phyloP scores from a whole-genome alignment of 2,888 invertebrate species.

The Lottia scabra region DNA sequence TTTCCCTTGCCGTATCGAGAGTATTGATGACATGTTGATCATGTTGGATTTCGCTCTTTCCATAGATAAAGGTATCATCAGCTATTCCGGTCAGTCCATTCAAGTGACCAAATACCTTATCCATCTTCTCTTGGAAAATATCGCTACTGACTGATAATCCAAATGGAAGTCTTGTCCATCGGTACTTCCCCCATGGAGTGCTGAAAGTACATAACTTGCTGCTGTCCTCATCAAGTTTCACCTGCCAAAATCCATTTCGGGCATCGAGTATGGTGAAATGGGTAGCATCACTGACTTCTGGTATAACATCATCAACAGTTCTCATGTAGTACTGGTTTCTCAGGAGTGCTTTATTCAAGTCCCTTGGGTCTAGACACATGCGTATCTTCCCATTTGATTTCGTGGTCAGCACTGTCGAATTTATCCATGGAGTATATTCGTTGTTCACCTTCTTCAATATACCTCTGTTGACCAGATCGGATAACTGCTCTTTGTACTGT shows the following conservation, averaged over 20 bases:
- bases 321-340: slow-evolving; percentile 7
- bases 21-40: slow-evolving; percentile 16
- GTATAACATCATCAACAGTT: slow-evolving; percentile 26
- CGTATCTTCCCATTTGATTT: slow-evolving; percentile 10
- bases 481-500: not conserved
- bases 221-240: slow-evolving; percentile 31
- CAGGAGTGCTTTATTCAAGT: slow-evolving; percentile 20
- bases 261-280: slow-evolving; percentile 26
- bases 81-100: slow-evolving; percentile 22
- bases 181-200: slow-evolving; percentile 33
- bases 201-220: slow-evolving; percentile 34
- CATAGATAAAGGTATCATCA: slow-evolving; percentile 28
- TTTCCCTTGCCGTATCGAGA: slow-evolving; percentile 17
- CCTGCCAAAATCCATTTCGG: slow-evolving; percentile 35
- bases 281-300: slow-evolving; percentile 18
- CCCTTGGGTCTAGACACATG: slow-evolving; percentile 28
- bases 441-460: not conserved
- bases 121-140: slow-evolving; percentile 24
- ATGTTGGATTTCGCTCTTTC: slow-evolving; percentile 15
- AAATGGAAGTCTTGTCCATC: slow-evolving; percentile 32
- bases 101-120: slow-evolving; percentile 22
- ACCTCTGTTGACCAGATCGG: not conserved
- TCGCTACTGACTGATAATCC: slow-evolving; percentile 29
- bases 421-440: not conserved
- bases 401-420: not conserved